Percentiles rank a stretch among this genome's conserved stretches.
These are phyloP conservation scores for Odontamblyopus lacepedii DNA, from an alignment of 2,797 vertebrate genomes.

Conservation along the genomic window DNA sequence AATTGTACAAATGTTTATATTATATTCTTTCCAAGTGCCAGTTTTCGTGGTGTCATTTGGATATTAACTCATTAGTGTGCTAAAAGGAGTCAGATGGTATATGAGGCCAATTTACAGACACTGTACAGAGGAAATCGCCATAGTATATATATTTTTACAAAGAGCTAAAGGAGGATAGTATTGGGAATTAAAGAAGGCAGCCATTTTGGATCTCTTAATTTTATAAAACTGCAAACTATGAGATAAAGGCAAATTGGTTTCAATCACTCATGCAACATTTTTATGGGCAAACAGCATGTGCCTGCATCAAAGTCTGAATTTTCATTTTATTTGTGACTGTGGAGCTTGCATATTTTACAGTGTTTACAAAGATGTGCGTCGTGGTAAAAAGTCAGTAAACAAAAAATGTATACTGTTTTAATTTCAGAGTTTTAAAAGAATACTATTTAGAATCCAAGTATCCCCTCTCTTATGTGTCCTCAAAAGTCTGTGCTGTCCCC, in stretches of 20 bases:
- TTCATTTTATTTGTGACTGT: slow-evolving; percentile 74
- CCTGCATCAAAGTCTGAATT: slow-evolving; percentile 72
- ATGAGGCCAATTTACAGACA: slow-evolving; percentile 37
- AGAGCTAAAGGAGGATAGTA: slow-evolving; percentile 38
- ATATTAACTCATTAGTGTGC: slow-evolving; percentile 64
- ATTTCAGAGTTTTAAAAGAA: slow-evolving; percentile 60
- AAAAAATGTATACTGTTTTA: slow-evolving; percentile 72
- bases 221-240: slow-evolving; percentile 25
- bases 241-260: slow-evolving; percentile 26
- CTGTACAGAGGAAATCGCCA: slow-evolving; percentile 63
- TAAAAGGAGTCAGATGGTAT: slow-evolving; percentile 31
- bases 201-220: slow-evolving; percentile 38
- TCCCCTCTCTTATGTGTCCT: slow-evolving; percentile 66
- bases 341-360: slow-evolving; percentile 80
- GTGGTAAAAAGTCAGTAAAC: slow-evolving; percentile 73
- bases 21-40: slow-evolving; percentile 77
- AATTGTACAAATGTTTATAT: slow-evolving; percentile 76
- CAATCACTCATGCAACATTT: slow-evolving; percentile 59
- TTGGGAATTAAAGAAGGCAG: slow-evolving; percentile 43
- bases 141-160: slow-evolving; percentile 73
- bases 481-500: slow-evolving; percentile 68
- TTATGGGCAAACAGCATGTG: slow-evolving; percentile 72
- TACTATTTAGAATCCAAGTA: slow-evolving; percentile 45
- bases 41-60: slow-evolving; percentile 72
- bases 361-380: slow-evolving; percentile 80